phyloP scores from a whole-genome alignment of 2,797 vertebrate genomes.

The Peromyscus nudipes region DNA sequence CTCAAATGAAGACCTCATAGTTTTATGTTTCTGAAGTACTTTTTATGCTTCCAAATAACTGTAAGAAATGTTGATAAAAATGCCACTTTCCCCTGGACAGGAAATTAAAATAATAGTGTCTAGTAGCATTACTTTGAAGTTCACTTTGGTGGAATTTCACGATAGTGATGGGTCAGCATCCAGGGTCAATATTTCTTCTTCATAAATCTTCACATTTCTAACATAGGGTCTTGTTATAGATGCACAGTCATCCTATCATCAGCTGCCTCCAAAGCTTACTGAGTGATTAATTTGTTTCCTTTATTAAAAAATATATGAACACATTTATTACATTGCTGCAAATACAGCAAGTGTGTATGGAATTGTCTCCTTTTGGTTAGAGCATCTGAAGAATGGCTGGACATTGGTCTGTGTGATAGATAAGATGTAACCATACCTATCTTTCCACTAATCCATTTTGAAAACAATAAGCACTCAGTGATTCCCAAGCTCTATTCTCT shows the following conservation, averaged over 20 bases:
- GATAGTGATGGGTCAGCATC: background rate
- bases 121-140: background rate
- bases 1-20: background rate
- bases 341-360: background rate
- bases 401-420: background rate
- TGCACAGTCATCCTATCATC: background rate
- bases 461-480: background rate
- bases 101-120: slow-evolving; percentile 26
- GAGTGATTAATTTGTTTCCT: background rate
- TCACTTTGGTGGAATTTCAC: background rate
- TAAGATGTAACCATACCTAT: background rate
- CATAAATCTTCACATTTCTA: background rate
- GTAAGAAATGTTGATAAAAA: slow-evolving; percentile 39
- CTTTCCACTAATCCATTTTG: background rate
- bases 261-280: background rate
- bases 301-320: background rate
- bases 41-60: slow-evolving; percentile 44
- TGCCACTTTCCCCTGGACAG: background rate
- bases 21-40: slow-evolving; percentile 45
- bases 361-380: background rate
- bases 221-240: background rate
- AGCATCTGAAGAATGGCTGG: background rate
- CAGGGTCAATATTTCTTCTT: background rate
- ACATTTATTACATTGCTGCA: background rate
- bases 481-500: background rate